These are phyloP conservation scores for Bradypodion ventrale DNA, from an alignment of 2,797 vertebrate species.

Conservation along the genomic window DNA sequence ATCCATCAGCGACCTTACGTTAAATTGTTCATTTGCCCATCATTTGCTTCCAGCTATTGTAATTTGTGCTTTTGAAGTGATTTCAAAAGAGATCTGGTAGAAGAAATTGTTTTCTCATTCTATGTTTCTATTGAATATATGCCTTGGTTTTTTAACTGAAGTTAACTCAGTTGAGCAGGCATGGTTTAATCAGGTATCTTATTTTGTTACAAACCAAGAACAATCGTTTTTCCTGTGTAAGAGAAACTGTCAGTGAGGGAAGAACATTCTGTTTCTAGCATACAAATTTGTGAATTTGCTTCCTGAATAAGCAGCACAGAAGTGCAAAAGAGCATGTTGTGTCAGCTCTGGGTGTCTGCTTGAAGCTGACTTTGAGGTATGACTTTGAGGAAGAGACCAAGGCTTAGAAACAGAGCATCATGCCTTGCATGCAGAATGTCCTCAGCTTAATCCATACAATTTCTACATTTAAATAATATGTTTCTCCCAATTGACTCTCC, in stretches of 20 bases:
- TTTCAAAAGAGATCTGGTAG: neutral
- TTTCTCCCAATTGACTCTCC: slow-evolving; percentile 21
- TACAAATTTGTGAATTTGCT: neutral
- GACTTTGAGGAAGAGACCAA: neutral
- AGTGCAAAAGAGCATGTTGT: neutral
- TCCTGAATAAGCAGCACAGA: neutral
- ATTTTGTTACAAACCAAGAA: neutral
- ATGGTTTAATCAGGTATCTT: neutral
- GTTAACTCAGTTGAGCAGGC: neutral
- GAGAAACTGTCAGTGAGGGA: neutral
- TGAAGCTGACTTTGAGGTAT: neutral
- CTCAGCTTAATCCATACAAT: neutral
- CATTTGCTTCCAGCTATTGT: neutral
- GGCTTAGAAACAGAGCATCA: neutral
- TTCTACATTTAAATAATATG: slow-evolving; percentile 21
- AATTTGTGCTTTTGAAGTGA: neutral
- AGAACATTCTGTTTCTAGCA: neutral
- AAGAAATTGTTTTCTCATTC: neutral
- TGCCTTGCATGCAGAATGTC: neutral
- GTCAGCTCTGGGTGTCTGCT: neutral
- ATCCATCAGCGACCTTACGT: neutral
- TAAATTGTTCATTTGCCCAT: neutral
- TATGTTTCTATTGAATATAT: neutral
- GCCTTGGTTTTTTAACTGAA: neutral
- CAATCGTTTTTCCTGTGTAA: neutral